A percentile compares a stretch with the other conserved stretches of the same genome.
phyloP scores from a whole-genome alignment of 2,797 vertebrate genomes.

The Xenops minutus region DNA sequence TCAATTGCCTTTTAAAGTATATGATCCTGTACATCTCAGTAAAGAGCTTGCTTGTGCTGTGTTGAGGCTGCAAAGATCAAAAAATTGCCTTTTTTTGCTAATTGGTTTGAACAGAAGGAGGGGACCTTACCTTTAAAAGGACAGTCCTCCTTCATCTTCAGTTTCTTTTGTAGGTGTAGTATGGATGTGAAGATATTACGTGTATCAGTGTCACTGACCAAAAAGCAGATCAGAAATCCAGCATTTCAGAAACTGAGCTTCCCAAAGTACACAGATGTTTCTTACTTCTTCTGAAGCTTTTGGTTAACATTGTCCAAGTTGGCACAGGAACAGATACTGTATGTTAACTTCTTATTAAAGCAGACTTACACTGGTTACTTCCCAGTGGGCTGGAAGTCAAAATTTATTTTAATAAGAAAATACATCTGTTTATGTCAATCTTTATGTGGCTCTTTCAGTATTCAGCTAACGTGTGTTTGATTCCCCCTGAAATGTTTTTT shows the following conservation, averaged over 20 bases:
- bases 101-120: background rate
- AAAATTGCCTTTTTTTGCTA: background rate
- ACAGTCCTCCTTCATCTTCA: background rate
- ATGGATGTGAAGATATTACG: background rate
- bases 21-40: background rate
- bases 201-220: background rate
- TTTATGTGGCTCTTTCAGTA: background rate
- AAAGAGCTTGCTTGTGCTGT: background rate
- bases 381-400: background rate
- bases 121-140: background rate
- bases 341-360: background rate
- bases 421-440: background rate
- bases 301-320: background rate
- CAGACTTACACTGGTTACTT: background rate
- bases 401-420: slow-evolving; percentile 13
- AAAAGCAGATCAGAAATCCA: background rate
- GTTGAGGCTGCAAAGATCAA: background rate
- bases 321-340: background rate
- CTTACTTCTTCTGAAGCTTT: background rate
- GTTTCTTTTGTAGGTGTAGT: background rate
- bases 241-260: background rate
- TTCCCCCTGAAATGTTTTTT: background rate
- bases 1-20: background rate
- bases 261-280: background rate
- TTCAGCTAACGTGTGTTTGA: background rate